phyloP scores from a whole-genome alignment of 2,888 invertebrate genomes.

The Campoletis raptor region DNA sequence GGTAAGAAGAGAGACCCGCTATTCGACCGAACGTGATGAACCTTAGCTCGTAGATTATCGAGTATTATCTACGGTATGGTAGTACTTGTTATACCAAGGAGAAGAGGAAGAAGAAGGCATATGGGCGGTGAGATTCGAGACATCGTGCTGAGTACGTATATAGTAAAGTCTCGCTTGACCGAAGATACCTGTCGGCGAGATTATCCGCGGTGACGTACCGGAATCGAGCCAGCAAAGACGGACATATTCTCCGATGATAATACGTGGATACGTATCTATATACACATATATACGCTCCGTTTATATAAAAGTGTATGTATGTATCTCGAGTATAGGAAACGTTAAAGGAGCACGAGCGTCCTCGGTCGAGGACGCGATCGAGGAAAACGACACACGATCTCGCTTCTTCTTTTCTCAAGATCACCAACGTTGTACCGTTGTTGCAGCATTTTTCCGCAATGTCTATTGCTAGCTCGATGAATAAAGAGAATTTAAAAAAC shows the following conservation, averaged over 20 bases:
- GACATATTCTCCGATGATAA: conserved; percentile 56
- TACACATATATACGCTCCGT: background rate
- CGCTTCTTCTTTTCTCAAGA: conserved; percentile 37
- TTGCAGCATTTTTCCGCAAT: conserved; percentile 64
- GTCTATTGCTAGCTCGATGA: conserved; percentile 48
- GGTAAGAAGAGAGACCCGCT: conserved; percentile 59
- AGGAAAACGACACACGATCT: conserved; percentile 61
- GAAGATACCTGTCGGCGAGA: conserved; percentile 69
- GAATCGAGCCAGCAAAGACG: conserved; percentile 44
- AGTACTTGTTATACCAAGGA: conserved; percentile 51
- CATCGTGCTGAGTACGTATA: conserved; percentile 50
- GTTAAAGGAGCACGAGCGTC: conserved; percentile 61
- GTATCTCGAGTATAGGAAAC: conserved; percentile 43
- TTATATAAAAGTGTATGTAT: conserved; percentile 7
- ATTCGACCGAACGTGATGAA: conserved; percentile 69
- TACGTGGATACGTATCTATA: background rate
- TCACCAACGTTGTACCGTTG: conserved; percentile 63
- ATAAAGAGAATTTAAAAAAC: conserved; percentile 20
- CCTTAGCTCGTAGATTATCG: conserved; percentile 69
- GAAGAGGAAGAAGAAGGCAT: conserved; percentile 29
- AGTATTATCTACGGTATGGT: conserved; percentile 65
- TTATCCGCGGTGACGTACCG: conserved; percentile 62
- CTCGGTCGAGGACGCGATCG: conserved; percentile 68
- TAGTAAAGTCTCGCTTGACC: conserved; percentile 65
- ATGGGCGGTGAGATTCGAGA: conserved; percentile 51